phyloP scores from a whole-genome alignment of 2,888 invertebrate species.

The Volucella zonaria region DNA sequence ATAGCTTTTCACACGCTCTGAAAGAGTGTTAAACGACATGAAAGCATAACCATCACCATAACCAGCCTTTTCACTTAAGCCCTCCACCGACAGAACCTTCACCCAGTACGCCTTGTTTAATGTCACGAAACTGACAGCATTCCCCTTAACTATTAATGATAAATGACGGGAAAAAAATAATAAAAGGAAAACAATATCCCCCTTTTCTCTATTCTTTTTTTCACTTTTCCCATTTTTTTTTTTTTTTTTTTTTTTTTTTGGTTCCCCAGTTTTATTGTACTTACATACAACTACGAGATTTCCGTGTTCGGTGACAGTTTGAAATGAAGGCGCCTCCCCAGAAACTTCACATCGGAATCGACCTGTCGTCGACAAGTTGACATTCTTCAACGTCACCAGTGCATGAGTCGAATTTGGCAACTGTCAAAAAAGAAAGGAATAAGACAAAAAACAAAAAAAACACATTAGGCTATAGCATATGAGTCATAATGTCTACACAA shows the following conservation, averaged over 20 bases:
- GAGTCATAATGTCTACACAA: conserved; percentile 27
- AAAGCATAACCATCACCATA: too few relatives aligned
- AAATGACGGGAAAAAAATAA: conserved; percentile 52
- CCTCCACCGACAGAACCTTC: not conserved
- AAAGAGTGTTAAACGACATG: too few relatives aligned
- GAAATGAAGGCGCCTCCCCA: conserved; percentile 88
- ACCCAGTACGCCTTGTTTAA: conserved; percentile 15
- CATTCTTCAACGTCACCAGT: conserved; percentile 86
- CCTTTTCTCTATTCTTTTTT: conserved; percentile 30
- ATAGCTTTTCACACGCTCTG: too few relatives aligned
- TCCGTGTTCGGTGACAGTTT: conserved; percentile 87
- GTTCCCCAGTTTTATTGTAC: conserved; percentile 77
- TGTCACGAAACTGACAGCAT: conserved; percentile 51
- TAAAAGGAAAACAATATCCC: conserved; percentile 5
- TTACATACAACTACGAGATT: conserved; percentile 88
- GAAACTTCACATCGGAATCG: conserved; percentile 88
- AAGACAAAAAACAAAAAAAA: conserved; percentile 29
- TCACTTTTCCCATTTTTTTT: too few relatives aligned
- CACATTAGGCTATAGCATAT: conserved; percentile 40
- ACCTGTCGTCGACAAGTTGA: conserved; percentile 86
- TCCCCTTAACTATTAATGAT: conserved; percentile 58
- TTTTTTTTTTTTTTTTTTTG: conserved; percentile 39
- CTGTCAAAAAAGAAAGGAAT: conserved; percentile 80
- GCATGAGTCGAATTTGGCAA: conserved; percentile 87
- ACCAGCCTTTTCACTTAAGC: not conserved